Evolutionary conservation across 2,888 invertebrate genomes (phyloP).

Genomic region (Lottia gigantea): DNA sequence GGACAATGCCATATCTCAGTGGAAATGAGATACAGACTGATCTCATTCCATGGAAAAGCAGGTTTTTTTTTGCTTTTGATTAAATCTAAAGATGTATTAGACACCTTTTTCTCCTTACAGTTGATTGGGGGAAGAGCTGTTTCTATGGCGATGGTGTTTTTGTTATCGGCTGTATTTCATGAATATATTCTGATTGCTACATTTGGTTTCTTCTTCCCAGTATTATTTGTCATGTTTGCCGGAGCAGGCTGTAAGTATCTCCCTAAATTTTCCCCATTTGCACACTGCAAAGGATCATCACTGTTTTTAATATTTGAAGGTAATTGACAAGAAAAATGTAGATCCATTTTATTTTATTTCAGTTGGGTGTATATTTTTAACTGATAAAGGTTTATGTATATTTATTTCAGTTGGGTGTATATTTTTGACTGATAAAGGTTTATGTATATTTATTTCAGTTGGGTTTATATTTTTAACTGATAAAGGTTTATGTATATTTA

Average conservation of each 20-base stretch:
- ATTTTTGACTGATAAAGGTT: constrained; percentile 70
- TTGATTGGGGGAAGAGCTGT: constrained; percentile 57
- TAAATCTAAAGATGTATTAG: no score
- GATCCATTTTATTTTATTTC: constrained; percentile 31
- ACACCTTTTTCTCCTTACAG: constrained; percentile 29
- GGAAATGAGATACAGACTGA: background rate
- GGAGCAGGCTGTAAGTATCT: constrained; percentile 73
- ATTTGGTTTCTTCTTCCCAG: constrained; percentile 88
- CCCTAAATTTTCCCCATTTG: no score
- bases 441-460: constrained; percentile 52
- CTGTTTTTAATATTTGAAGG: no score
- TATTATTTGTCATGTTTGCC: constrained; percentile 82
- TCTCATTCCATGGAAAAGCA: no score
- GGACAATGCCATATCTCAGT: no score
- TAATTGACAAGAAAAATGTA: no score
- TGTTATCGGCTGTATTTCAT: constrained; percentile 87
- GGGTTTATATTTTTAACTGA: constrained; percentile 70
- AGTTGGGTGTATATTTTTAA: constrained; percentile 70
- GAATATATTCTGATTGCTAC: constrained; percentile 85
- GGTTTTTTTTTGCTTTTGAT: no score
- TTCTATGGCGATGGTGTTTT: constrained; percentile 77
- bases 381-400: constrained; percentile 77
- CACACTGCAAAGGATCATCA: no score
- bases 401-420: constrained; percentile 79
- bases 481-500: constrained; percentile 80